Conservation (phyloP, 2,797 vertebrate genomes). For the Phyllotis vaccarum region DNA sequence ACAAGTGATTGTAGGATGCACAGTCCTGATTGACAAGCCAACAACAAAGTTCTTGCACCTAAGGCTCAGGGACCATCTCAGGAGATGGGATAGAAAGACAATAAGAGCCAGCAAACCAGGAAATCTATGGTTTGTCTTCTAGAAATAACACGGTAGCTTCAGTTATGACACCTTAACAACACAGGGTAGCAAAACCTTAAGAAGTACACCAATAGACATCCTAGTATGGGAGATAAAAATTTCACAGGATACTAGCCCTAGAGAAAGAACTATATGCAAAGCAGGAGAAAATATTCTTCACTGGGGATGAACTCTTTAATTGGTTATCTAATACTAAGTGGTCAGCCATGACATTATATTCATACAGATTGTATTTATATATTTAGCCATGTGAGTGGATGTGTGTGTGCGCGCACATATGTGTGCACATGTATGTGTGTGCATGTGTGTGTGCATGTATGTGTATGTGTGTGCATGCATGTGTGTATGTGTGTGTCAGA, state of each 20-base stretch:
- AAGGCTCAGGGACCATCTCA: background rate
- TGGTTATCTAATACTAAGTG: background rate
- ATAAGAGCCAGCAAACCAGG: background rate
- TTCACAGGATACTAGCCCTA: background rate
- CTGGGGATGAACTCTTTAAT: background rate
- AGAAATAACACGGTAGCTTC: background rate
- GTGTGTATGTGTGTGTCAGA: background rate
- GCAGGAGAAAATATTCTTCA: background rate
- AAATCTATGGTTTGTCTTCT: background rate
- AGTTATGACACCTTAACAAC: background rate
- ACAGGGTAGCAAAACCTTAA: background rate
- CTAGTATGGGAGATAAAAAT: background rate
- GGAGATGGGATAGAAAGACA: background rate
- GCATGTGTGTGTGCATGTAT: background rate
- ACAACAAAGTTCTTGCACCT: background rate
- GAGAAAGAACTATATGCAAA: background rate
- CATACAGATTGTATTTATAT: background rate
- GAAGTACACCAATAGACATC: background rate
- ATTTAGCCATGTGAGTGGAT: background rate
- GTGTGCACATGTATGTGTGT: too few species aligned
- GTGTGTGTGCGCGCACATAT: too few species aligned
- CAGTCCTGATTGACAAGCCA: background rate
- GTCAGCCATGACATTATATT: background rate
- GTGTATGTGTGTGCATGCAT: too few species aligned
- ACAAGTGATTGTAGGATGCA: background rate